A percentile compares a stretch with the other conserved stretches of the same genome.
Evolutionary conservation across 2,797 vertebrate species (phyloP).

Genomic region (Melanotaenia nigrans): DNA sequence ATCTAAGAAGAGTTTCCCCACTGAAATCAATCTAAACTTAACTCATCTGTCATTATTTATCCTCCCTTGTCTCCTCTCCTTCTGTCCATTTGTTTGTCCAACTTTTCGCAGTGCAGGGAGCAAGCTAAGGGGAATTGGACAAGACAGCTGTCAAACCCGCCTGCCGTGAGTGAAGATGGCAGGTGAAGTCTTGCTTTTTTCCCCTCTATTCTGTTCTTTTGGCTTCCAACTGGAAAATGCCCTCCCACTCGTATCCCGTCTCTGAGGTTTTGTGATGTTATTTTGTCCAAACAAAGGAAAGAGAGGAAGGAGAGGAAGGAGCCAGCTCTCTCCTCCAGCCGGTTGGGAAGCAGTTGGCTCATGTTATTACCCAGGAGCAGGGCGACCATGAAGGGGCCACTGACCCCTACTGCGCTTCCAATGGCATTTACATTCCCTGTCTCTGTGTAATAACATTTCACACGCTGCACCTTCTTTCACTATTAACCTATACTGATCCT

Average conservation of each 20-base stretch:
- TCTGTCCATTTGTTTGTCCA: constrained; percentile 79
- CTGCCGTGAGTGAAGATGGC: constrained; percentile 88
- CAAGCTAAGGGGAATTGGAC: constrained; percentile 71
- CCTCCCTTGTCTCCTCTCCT: constrained; percentile 63
- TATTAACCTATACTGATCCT: constrained; percentile 57
- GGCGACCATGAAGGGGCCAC: constrained; percentile 59
- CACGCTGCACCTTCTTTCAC: constrained; percentile 55
- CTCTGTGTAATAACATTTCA: constrained; percentile 55
- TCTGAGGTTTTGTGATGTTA: constrained; percentile 41
- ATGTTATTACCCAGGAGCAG: constrained; percentile 58
- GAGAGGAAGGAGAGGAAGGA: constrained; percentile 33
- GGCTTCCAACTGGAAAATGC: constrained; percentile 22
- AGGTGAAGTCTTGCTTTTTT: constrained; percentile 84
- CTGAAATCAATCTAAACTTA: constrained; percentile 37
- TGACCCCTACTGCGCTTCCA: constrained; percentile 53
- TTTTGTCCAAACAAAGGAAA: constrained; percentile 52
- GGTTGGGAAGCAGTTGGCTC: constrained; percentile 58
- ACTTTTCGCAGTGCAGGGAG: constrained; percentile 77
- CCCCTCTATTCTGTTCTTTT: constrained; percentile 43
- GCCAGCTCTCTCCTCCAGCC: constrained; percentile 34
- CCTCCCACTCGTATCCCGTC: constrained; percentile 22
- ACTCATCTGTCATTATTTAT: constrained; percentile 37
- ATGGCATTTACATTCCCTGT: constrained; percentile 66
- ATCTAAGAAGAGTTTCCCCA: constrained; percentile 29
- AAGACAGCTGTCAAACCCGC: constrained; percentile 85